These are phyloP conservation scores for Brachyhypopomus occidentalis DNA, from an alignment of 2,113 vertebrate genomes.

Conservation along the genomic window DNA sequence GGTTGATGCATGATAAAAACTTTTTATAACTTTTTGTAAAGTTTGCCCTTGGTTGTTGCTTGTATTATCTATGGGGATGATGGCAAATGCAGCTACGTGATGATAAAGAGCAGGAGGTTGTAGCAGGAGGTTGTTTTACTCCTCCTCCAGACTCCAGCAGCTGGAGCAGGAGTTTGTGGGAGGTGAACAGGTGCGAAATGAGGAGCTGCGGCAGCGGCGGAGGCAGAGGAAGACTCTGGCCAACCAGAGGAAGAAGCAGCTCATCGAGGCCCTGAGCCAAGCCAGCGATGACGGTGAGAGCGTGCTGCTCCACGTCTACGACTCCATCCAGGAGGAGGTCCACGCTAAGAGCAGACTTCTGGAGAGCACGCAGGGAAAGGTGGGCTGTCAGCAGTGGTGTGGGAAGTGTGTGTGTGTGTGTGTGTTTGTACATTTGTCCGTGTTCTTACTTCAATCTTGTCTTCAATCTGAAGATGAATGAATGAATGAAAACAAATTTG, in stretches of 20 bases:
- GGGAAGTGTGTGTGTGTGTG: neutral
- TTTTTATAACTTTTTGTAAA: neutral
- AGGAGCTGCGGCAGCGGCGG: constrained; percentile 81
- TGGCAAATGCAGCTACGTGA: neutral
- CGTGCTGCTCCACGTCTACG: constrained; percentile 78
- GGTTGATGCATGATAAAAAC: neutral
- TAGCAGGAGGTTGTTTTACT: neutral
- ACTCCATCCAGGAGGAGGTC: constrained; percentile 89
- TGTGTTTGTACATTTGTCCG: neutral
- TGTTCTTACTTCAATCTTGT: too few relatives aligned
- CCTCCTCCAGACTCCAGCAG: constrained; percentile 78
- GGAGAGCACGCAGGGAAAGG: constrained; percentile 84
- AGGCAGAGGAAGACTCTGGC: constrained; percentile 72
- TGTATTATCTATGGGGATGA: neutral
- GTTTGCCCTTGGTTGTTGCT: neutral
- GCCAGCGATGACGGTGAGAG: constrained; percentile 75
- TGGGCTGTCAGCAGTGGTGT: constrained; percentile 53
- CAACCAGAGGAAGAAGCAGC: constrained; percentile 78
- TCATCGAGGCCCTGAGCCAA: constrained; percentile 76
- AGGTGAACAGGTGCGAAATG: constrained; percentile 85
- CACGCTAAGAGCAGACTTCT: constrained; percentile 80
- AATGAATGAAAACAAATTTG: too few relatives aligned
- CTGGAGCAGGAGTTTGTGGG: constrained; percentile 84
- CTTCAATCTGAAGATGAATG: too few relatives aligned
- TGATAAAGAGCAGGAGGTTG: neutral